These are phyloP conservation scores for Dendrophyllia cribrosa DNA, from an alignment of 64 coral and sea anemone genomes.

Conservation along the genomic window DNA sequence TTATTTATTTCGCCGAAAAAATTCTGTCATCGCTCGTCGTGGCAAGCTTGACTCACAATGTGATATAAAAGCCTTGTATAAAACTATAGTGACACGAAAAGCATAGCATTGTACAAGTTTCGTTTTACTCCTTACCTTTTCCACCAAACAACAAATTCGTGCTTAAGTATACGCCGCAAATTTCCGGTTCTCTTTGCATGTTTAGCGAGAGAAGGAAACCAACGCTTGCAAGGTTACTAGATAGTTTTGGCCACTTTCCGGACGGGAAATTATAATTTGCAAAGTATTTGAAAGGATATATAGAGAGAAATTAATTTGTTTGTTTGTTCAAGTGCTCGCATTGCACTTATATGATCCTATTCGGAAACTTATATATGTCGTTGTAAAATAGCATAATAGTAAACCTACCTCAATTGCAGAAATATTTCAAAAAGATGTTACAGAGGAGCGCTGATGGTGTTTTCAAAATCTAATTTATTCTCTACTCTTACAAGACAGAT, in stretches of 20 bases:
- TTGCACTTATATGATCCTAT: neutral
- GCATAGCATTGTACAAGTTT: neutral
- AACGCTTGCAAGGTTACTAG: slow-evolving; percentile 26
- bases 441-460: too few relatives aligned
- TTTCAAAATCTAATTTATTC: too few relatives aligned
- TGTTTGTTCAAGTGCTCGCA: neutral
- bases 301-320: neutral
- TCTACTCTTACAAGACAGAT: too few relatives aligned
- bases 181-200: slow-evolving; percentile 32
- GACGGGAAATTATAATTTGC: slow-evolving; percentile 41
- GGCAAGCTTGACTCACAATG: neutral
- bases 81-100: neutral
- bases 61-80: neutral
- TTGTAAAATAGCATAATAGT: too few relatives aligned
- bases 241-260: slow-evolving; percentile 29
- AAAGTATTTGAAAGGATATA: slow-evolving; percentile 30
- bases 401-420: too few relatives aligned
- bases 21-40: slow-evolving; percentile 28
- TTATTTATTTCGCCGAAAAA: slow-evolving; percentile 4
- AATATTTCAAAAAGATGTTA: too few relatives aligned
- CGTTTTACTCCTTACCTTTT: neutral
- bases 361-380: neutral
- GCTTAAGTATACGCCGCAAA: neutral
- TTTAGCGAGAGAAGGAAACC: slow-evolving; percentile 22
- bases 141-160: slow-evolving; percentile 3